Percentiles rank a stretch among this genome's conserved stretches.
Conservation (phyloP, 2,797 vertebrate species). For the Avahi laniger region DNA sequence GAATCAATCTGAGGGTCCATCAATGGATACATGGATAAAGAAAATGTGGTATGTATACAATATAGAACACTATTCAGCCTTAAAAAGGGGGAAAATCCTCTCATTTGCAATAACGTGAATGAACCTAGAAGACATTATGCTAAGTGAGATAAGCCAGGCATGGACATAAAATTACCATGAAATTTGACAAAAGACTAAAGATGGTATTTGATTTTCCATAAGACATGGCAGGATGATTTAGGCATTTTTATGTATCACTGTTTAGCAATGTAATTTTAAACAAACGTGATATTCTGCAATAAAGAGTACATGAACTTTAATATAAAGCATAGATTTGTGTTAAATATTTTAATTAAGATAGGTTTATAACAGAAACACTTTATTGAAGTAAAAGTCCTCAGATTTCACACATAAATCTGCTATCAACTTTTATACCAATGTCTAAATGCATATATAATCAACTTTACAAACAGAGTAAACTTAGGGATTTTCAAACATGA, state of each 20-base stretch:
- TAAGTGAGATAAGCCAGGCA: background rate
- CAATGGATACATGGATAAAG: too few species aligned
- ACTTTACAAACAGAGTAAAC: background rate
- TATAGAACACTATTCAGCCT: background rate
- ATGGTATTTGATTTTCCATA: background rate
- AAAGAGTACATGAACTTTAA: background rate
- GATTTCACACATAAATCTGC: background rate
- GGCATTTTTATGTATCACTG: background rate
- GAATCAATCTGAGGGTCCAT: background rate
- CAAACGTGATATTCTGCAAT: background rate
- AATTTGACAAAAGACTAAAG: background rate
- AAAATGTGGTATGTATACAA: background rate
- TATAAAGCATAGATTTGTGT: background rate
- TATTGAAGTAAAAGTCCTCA: background rate
- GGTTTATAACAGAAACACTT: background rate
- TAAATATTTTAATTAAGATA: constrained; percentile 19
- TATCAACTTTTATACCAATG: background rate
- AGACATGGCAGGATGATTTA: background rate
- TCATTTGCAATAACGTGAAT: background rate
- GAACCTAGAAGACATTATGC: background rate
- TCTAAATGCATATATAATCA: background rate
- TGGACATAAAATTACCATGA: background rate
- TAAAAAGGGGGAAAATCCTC: background rate
- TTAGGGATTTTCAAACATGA: background rate
- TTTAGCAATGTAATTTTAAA: background rate